A percentile compares a stretch with the other conserved stretches of the same genome.
phyloP scores from a whole-genome alignment of 2,797 vertebrate species.

The Salmo trutta region DNA sequence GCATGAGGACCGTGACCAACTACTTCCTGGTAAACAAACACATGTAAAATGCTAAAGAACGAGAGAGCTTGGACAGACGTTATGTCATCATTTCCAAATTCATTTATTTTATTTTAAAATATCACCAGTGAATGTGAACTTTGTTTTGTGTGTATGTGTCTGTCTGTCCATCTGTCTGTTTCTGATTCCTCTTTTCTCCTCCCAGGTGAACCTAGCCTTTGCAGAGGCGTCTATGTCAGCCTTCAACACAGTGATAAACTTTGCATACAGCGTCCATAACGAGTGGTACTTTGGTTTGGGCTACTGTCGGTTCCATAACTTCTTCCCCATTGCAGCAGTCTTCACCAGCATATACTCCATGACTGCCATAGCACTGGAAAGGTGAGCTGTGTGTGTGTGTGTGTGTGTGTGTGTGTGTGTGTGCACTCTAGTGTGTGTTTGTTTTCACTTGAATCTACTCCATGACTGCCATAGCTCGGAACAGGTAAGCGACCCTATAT shows the following conservation, averaged over 20 bases:
- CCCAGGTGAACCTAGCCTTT: conserved; percentile 76
- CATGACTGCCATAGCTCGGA: too few species aligned
- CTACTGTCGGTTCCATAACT: conserved; percentile 89
- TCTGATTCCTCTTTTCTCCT: not conserved
- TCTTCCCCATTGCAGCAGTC: conserved; percentile 85
- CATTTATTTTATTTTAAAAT: not conserved
- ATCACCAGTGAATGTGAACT: not conserved
- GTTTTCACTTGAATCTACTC: not conserved
- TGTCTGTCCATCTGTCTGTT: not conserved
- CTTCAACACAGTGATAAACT: conserved; percentile 86
- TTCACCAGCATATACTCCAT: conserved; percentile 89
- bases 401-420: not conserved
- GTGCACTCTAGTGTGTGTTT: not conserved
- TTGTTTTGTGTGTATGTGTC: not conserved
- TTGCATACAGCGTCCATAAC: conserved; percentile 83
- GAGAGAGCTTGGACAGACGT: not conserved
- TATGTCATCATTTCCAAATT: not conserved
- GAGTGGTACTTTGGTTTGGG: conserved; percentile 84
- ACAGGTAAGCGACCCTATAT: too few species aligned
- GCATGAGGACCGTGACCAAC: conserved; percentile 88
- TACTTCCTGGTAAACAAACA: conserved; percentile 76
- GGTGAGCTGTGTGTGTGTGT: conserved; percentile 67
- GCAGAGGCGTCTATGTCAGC: conserved; percentile 85
- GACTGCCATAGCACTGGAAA: conserved; percentile 84
- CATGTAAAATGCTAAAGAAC: not conserved